Conservation (phyloP, 2,113 vertebrate species). For the Ginglymostoma cirratum region DNA sequence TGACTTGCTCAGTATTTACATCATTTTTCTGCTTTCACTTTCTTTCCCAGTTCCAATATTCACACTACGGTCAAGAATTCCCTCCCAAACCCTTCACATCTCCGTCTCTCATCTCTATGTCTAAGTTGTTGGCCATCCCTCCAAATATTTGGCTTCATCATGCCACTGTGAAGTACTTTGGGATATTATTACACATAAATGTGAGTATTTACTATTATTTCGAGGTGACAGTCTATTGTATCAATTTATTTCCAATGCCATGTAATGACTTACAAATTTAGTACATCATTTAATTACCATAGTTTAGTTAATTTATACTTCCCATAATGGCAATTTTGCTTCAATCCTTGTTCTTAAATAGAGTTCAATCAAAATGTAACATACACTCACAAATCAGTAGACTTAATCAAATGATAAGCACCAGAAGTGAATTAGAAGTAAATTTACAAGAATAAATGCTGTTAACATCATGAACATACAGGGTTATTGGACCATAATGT, state of each 20-base stretch:
- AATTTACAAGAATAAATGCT: neutral
- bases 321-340: neutral
- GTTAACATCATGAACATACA: neutral
- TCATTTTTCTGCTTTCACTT: neutral
- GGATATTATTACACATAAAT: neutral
- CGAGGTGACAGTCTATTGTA: neutral
- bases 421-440: neutral
- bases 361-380: neutral
- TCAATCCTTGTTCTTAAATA: neutral
- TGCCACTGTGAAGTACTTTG: neutral
- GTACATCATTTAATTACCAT: neutral
- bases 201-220: neutral
- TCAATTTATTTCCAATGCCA: neutral
- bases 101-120: neutral
- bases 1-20: no score
- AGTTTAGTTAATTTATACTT: neutral
- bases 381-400: no score
- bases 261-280: neutral
- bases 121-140: neutral
- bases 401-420: neutral
- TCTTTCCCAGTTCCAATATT: neutral
- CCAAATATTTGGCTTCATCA: neutral
- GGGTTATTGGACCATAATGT: neutral
- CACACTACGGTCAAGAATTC: neutral
- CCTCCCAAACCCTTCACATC: neutral